phyloP scores from a whole-genome alignment of 2,888 invertebrate species.

The Polydrusus pterygomalis region DNA sequence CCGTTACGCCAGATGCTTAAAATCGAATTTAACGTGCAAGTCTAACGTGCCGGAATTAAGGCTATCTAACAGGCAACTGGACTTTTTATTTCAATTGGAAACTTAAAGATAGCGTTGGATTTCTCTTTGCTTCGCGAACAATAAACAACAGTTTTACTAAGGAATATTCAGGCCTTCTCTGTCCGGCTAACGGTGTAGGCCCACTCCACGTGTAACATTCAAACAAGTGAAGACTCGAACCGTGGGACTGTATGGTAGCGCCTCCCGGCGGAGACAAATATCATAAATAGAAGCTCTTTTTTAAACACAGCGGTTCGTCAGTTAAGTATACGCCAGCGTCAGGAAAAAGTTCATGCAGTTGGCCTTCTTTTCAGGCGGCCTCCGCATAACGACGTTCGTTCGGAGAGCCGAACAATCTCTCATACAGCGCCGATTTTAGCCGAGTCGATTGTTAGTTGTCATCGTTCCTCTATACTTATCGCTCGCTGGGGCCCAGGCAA shows the following conservation, averaged over 20 bases:
- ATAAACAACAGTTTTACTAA: slow-evolving; percentile 37
- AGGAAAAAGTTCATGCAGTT: slow-evolving; percentile 69
- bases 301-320: slow-evolving; percentile 35
- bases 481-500: slow-evolving; percentile 69
- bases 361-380: slow-evolving; percentile 68
- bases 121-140: slow-evolving; percentile 40
- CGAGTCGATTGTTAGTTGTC: slow-evolving; percentile 41
- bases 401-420: slow-evolving; percentile 55
- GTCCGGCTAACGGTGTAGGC: slow-evolving; percentile 46
- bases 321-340: slow-evolving; percentile 62
- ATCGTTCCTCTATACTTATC: slow-evolving; percentile 64
- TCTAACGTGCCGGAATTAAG: slow-evolving; percentile 48
- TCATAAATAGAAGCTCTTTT: slow-evolving; percentile 63
- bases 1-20: slow-evolving; percentile 47
- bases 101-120: slow-evolving; percentile 39
- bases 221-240: slow-evolving; percentile 66
- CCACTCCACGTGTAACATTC: slow-evolving; percentile 65
- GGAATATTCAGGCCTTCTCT: slow-evolving; percentile 37
- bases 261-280: slow-evolving; percentile 63
- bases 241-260: slow-evolving; percentile 66
- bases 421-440: slow-evolving; percentile 33
- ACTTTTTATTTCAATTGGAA: slow-evolving; percentile 46
- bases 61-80: slow-evolving; percentile 51
- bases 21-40: slow-evolving; percentile 36
- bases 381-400: slow-evolving; percentile 58